These are phyloP conservation scores for Clivina fossor DNA, from an alignment of 2,888 invertebrate genomes.

Conservation along the genomic window DNA sequence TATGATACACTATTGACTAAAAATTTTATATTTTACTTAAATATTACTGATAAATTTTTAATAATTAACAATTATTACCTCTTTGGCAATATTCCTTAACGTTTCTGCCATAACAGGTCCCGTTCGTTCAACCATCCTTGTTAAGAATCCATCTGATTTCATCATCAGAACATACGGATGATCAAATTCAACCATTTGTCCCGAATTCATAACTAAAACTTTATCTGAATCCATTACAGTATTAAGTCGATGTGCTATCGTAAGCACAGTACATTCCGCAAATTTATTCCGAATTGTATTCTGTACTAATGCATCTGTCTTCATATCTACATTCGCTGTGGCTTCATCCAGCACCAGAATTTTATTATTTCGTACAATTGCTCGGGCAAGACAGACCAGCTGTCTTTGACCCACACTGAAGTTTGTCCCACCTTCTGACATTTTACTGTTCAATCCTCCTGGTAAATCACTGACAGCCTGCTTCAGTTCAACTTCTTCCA, in stretches of 20 bases:
- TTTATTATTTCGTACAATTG: slow-evolving; percentile 55
- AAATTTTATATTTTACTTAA: no score
- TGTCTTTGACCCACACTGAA: slow-evolving; percentile 61
- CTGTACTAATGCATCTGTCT: slow-evolving; percentile 77
- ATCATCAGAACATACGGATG: slow-evolving; percentile 71
- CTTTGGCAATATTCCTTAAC: slow-evolving; percentile 50
- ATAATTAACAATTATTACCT: no score
- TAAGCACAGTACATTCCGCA: slow-evolving; percentile 76
- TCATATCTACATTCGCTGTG: slow-evolving; percentile 79
- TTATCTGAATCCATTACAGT: slow-evolving; percentile 86
- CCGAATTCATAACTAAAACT: slow-evolving; percentile 79
- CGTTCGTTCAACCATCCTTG: slow-evolving; percentile 68
- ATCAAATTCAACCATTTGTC: slow-evolving; percentile 72
- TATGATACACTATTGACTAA: no score
- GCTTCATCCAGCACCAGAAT: slow-evolving; percentile 64
- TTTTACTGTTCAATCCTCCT: slow-evolving; percentile 66
- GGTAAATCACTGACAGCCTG: slow-evolving; percentile 63
- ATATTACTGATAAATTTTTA: no score
- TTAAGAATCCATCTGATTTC: slow-evolving; percentile 63
- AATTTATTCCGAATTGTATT: slow-evolving; percentile 74
- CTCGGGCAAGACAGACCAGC: slow-evolving; percentile 70
- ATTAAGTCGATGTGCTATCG: slow-evolving; percentile 81
- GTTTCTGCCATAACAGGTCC: slow-evolving; percentile 55
- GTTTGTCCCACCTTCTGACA: slow-evolving; percentile 67
- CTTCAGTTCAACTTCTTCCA: slow-evolving; percentile 77